These are phyloP conservation scores for Augiades crinisus DNA, from an alignment of 2,888 invertebrate species.

Conservation along the genomic window DNA sequence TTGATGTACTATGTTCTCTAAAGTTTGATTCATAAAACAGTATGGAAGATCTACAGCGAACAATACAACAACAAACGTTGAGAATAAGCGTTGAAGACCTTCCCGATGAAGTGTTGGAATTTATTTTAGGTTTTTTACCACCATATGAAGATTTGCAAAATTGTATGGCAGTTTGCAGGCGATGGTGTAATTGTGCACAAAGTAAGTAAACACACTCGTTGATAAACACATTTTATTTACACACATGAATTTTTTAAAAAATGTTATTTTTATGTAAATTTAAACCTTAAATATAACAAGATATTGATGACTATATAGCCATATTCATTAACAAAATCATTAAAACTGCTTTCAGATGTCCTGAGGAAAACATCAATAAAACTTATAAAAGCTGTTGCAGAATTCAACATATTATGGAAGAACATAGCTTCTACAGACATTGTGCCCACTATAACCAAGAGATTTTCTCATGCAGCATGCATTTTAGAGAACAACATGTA, in stretches of 20 bases:
- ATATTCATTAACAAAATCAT: too few species aligned
- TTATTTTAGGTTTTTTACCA: slow-evolving; percentile 92
- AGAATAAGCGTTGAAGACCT: slow-evolving; percentile 83
- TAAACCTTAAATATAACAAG: too few species aligned
- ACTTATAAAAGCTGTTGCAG: slow-evolving; percentile 88
- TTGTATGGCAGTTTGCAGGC: slow-evolving; percentile 92
- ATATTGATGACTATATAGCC: too few species aligned
- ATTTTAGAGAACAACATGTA: slow-evolving; percentile 93
- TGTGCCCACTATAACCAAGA: slow-evolving; percentile 90
- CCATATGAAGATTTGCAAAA: slow-evolving; percentile 95
- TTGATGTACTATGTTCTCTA: slow-evolving; percentile 5
- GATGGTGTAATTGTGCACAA: slow-evolving; percentile 92
- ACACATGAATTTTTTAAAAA: background rate
- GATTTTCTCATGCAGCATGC: slow-evolving; percentile 96
- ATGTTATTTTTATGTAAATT: too few species aligned
- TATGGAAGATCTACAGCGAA: slow-evolving; percentile 63
- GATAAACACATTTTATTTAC: background rate
- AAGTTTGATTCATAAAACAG: slow-evolving; percentile 15
- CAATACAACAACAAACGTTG: slow-evolving; percentile 53
- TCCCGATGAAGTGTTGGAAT: slow-evolving; percentile 96
- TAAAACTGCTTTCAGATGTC: slow-evolving; percentile 92
- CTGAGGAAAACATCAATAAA: slow-evolving; percentile 87
- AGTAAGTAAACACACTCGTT: slow-evolving; percentile 82
- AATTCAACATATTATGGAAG: slow-evolving; percentile 89
- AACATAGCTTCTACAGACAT: slow-evolving; percentile 80